Evolutionary conservation across 2,113 vertebrate species (phyloP).

Genomic region (Heliornis fulica): DNA sequence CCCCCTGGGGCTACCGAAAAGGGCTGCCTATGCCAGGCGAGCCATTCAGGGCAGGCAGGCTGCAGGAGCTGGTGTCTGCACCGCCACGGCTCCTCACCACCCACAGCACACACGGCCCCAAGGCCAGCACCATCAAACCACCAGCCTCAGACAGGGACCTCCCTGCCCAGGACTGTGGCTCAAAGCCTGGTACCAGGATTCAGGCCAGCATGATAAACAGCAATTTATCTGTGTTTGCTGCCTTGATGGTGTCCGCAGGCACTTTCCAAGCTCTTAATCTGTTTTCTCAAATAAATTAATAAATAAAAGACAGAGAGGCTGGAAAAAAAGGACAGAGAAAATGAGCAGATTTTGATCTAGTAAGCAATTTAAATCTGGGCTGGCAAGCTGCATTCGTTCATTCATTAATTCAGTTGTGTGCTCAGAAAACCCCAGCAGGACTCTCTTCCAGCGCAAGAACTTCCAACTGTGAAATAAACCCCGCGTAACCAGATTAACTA

Average conservation of each 20-base stretch:
- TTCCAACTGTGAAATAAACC: slow-evolving; percentile 79
- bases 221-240: slow-evolving; percentile 60
- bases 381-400: slow-evolving; percentile 72
- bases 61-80: background rate
- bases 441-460: slow-evolving; percentile 71
- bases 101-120: background rate
- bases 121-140: background rate
- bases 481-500: slow-evolving; percentile 74
- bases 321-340: slow-evolving; percentile 61
- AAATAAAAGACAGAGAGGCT: background rate
- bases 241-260: slow-evolving; percentile 44
- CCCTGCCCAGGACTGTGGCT: background rate
- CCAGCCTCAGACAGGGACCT: background rate
- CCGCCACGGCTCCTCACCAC: accelerated
- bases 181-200: background rate
- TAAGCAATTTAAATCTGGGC: slow-evolving; percentile 76
- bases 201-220: slow-evolving; percentile 9
- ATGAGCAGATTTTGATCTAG: slow-evolving; percentile 75
- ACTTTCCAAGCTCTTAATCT: slow-evolving; percentile 52
- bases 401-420: slow-evolving; percentile 75
- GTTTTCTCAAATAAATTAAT: slow-evolving; percentile 54
- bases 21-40: accelerated
- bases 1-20: background rate
- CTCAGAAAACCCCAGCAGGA: slow-evolving; percentile 73
- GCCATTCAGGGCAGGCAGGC: accelerated